Conservation (phyloP, 2,113 vertebrate species). For the Athene cunicularia region DNA sequence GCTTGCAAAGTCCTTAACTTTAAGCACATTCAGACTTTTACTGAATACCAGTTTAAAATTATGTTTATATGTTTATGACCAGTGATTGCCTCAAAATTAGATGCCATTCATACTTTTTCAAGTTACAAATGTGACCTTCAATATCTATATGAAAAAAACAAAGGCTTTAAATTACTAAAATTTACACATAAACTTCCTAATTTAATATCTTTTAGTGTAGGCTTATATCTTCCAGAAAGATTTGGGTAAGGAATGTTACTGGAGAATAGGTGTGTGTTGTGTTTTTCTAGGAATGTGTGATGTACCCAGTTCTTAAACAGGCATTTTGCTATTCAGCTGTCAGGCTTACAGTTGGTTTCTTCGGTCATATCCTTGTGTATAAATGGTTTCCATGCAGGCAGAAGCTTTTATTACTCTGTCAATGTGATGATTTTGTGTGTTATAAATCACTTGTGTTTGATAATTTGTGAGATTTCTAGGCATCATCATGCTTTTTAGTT, state of each 20-base stretch:
- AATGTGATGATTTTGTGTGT: neutral
- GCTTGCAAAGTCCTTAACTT: neutral
- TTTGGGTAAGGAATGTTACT: fast-evolving
- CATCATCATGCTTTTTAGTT: neutral
- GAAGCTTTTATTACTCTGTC: neutral
- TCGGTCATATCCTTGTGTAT: neutral
- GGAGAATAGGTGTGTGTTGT: neutral
- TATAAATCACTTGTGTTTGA: neutral
- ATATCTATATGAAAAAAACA: neutral
- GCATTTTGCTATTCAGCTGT: neutral
- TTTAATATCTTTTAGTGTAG: neutral
- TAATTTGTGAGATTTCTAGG: neutral
- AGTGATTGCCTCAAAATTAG: neutral
- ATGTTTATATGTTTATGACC: neutral
- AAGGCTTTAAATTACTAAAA: neutral
- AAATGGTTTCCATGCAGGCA: neutral
- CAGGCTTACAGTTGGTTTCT: neutral
- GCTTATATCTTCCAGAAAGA: neutral
- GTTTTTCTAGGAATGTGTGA: neutral
- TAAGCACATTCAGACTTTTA: neutral
- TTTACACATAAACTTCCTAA: neutral
- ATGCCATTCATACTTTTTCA: neutral
- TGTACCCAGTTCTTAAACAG: neutral
- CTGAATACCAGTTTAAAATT: neutral
- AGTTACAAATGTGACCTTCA: neutral